Percentiles rank a stretch among this genome's conserved stretches.
Conservation (phyloP, 1,140 invertebrate species). For the Pachyrhynchus sulphureomaculatus region DNA sequence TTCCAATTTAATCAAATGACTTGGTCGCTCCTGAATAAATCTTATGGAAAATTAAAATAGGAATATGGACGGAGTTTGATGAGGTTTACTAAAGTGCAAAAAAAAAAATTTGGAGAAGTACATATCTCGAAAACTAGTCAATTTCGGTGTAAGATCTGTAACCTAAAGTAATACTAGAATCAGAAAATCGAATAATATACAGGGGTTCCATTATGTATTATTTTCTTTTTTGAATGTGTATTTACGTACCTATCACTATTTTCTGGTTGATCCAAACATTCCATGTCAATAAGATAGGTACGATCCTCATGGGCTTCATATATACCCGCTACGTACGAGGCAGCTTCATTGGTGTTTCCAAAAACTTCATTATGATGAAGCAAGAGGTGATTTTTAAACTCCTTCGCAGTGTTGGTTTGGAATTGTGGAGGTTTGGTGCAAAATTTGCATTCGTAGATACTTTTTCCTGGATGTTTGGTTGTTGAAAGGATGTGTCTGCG, state of each 20-base stretch:
- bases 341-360: slow-evolving; percentile 52
- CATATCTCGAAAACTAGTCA: no score
- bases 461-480: slow-evolving; percentile 72
- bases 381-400: slow-evolving; percentile 67
- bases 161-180: no score
- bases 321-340: slow-evolving; percentile 54
- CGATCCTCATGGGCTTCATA: slow-evolving; percentile 51
- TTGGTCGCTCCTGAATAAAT: no score
- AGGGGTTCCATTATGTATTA: no score
- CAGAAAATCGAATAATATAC: no score
- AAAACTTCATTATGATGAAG: slow-evolving; percentile 57
- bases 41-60: no score
- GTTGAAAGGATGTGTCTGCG: slow-evolving; percentile 83
- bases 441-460: slow-evolving; percentile 72
- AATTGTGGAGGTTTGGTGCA: slow-evolving; percentile 55
- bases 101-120: no score
- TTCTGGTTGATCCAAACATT: slow-evolving; percentile 2
- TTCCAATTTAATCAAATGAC: no score
- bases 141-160: no score
- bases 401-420: slow-evolving; percentile 65
- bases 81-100: no score
- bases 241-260: background rate
- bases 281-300: slow-evolving; percentile 25
- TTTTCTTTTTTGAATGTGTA: no score
- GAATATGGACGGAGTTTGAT: no score